These are phyloP conservation scores for Masnerella sp. DNA, from an alignment of 2,888 invertebrate species.

Conservation along the genomic window DNA sequence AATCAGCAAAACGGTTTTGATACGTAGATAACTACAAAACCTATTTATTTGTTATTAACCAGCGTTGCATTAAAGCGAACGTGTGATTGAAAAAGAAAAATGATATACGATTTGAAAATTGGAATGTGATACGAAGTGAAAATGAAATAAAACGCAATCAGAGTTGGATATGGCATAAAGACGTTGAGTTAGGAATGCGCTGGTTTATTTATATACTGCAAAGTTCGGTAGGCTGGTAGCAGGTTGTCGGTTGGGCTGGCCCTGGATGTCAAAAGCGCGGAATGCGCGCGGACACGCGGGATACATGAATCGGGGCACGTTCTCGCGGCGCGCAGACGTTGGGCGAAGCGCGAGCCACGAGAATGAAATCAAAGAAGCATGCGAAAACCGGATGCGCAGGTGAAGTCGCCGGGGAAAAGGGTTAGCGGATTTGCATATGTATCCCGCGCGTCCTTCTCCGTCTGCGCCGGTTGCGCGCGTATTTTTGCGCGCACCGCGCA, in stretches of 20 bases:
- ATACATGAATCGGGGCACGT: constrained; percentile 43
- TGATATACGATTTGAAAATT: too few relatives aligned
- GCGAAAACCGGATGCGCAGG: constrained; percentile 75
- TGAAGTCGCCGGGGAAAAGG: constrained; percentile 68
- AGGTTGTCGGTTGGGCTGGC: constrained; percentile 27
- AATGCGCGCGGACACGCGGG: constrained; percentile 41
- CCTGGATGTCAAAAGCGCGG: constrained; percentile 58
- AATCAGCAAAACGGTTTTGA: too few relatives aligned
- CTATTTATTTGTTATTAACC: too few relatives aligned
- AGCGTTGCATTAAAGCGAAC: too few relatives aligned
- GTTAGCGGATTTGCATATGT: constrained; percentile 71
- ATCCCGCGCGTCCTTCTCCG: constrained; percentile 64
- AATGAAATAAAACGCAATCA: too few relatives aligned
- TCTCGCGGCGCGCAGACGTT: constrained; percentile 48
- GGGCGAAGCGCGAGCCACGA: constrained; percentile 59
- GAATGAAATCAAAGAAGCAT: constrained; percentile 66
- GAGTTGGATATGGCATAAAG: too few relatives aligned
- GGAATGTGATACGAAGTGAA: too few relatives aligned
- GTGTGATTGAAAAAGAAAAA: too few relatives aligned
- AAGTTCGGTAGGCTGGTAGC: constrained; percentile 23
- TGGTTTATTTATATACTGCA: constrained; percentile 44
- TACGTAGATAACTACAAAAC: too few relatives aligned
- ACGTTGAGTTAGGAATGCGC: too few relatives aligned
- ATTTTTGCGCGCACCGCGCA: constrained; percentile 53
- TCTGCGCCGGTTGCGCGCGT: too few relatives aligned